These are phyloP conservation scores for Orthosia gracilis DNA, from an alignment of 2,888 invertebrate species.

Conservation along the genomic window DNA sequence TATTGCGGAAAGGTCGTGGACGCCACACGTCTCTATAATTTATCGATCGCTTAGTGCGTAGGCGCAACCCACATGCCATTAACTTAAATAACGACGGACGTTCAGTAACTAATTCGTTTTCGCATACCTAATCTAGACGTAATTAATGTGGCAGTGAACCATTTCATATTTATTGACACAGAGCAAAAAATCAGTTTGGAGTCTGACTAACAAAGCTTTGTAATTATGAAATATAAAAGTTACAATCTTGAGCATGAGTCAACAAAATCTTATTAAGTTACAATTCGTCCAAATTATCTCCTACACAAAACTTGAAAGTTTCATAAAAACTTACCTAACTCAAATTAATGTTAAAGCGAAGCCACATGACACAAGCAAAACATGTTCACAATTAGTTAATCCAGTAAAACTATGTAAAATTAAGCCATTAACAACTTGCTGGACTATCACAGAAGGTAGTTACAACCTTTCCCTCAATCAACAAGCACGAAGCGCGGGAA, in stretches of 20 bases:
- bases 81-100: slow-evolving; percentile 67
- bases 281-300: neutral
- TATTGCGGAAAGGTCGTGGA: slow-evolving; percentile 68
- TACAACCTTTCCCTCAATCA: slow-evolving; percentile 30
- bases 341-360: neutral
- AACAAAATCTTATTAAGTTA: neutral
- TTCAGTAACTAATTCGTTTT: slow-evolving; percentile 72
- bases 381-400: neutral
- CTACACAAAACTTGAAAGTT: neutral
- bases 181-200: slow-evolving; percentile 35
- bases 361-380: neutral
- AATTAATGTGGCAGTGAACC: slow-evolving; percentile 61
- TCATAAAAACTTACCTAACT: neutral
- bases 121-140: slow-evolving; percentile 67
- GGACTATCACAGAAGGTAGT: neutral
- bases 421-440: slow-evolving; percentile 8
- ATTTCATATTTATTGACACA: slow-evolving; percentile 60
- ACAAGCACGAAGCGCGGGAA: slow-evolving; percentile 33
- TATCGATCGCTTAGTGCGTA: slow-evolving; percentile 74
- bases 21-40: slow-evolving; percentile 77
- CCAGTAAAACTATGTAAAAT: neutral
- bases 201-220: slow-evolving; percentile 5
- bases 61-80: slow-evolving; percentile 81
- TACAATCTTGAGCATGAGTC: slow-evolving; percentile 23
- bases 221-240: slow-evolving; percentile 18